A percentile compares a stretch with the other conserved stretches of the same genome.
These are phyloP conservation scores for Poeciliopsis turrubarensis DNA, from an alignment of 2,113 vertebrate genomes.

Conservation along the genomic window DNA sequence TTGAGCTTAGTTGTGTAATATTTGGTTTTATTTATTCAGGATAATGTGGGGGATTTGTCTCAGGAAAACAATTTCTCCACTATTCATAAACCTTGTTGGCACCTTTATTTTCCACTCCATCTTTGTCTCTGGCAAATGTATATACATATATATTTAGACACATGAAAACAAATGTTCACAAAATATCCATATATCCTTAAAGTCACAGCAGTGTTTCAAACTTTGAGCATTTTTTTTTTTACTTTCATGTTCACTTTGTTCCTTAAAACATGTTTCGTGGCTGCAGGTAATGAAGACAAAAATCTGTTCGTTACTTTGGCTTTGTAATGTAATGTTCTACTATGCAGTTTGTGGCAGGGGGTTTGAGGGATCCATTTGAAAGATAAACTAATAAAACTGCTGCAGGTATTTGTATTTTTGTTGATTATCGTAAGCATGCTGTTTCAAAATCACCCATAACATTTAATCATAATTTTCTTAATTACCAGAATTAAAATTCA, in stretches of 20 bases:
- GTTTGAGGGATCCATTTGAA: neutral
- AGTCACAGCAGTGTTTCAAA: neutral
- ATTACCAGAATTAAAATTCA: neutral
- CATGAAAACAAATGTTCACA: neutral
- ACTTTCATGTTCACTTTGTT: too few relatives aligned
- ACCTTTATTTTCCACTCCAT: neutral
- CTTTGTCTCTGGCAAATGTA: neutral
- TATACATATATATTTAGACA: neutral
- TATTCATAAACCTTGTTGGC: neutral
- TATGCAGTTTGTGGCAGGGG: neutral
- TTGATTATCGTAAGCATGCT: neutral
- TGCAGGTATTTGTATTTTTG: neutral
- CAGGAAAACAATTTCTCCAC: neutral
- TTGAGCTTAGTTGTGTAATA: neutral
- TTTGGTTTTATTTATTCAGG: neutral
- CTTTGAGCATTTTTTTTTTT: neutral
- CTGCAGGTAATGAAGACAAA: too few relatives aligned
- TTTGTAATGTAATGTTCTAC: neutral
- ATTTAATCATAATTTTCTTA: neutral
- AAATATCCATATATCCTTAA: neutral
- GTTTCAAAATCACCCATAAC: slow-evolving; percentile 1
- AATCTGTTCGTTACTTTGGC: too few relatives aligned
- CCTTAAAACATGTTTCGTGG: too few relatives aligned
- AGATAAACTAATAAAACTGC: neutral
- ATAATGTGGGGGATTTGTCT: neutral